Evolutionary conservation across 2,888 invertebrate species (phyloP).

Genomic region (Pelosia muscerda): DNA sequence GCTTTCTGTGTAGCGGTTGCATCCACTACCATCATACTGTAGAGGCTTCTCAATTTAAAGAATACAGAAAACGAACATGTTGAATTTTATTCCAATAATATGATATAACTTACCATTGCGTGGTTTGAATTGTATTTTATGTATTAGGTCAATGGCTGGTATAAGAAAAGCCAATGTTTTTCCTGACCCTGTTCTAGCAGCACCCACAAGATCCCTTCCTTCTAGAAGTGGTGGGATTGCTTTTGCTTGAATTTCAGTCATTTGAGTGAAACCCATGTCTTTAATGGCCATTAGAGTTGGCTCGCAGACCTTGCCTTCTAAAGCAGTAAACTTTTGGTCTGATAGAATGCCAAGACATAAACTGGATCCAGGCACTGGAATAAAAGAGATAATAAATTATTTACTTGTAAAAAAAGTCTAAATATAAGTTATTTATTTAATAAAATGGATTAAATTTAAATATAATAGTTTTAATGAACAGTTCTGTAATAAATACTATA

Average conservation of each 20-base stretch:
- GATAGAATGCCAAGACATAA: conserved; percentile 88
- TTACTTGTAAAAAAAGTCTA: too few relatives aligned
- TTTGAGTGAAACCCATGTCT: conserved; percentile 97
- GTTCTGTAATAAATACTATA: too few relatives aligned
- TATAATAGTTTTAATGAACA: too few relatives aligned
- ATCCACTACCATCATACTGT: too few relatives aligned
- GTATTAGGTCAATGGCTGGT: conserved; percentile 97
- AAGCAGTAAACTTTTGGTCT: conserved; percentile 86
- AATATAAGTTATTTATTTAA: too few relatives aligned
- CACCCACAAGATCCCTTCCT: conserved; percentile 97
- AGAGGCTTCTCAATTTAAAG: too few relatives aligned
- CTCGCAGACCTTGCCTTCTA: conserved; percentile 91
- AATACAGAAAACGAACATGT: too few relatives aligned
- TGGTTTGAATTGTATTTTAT: conserved; percentile 96
- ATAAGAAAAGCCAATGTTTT: conserved; percentile 98
- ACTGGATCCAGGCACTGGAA: conserved; percentile 89
- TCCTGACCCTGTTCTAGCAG: conserved; percentile 98
- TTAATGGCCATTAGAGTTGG: conserved; percentile 93
- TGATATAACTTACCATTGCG: conserved; percentile 90
- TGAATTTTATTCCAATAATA: not conserved
- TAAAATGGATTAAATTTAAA: too few relatives aligned
- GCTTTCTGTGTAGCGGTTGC: too few relatives aligned
- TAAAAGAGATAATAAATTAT: conserved; percentile 7
- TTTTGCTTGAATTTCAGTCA: conserved; percentile 98
- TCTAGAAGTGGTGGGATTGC: conserved; percentile 95